Evolutionary conservation across 2,113 vertebrate genomes (phyloP).

Genomic region (Cephalopholis sonnerati): DNA sequence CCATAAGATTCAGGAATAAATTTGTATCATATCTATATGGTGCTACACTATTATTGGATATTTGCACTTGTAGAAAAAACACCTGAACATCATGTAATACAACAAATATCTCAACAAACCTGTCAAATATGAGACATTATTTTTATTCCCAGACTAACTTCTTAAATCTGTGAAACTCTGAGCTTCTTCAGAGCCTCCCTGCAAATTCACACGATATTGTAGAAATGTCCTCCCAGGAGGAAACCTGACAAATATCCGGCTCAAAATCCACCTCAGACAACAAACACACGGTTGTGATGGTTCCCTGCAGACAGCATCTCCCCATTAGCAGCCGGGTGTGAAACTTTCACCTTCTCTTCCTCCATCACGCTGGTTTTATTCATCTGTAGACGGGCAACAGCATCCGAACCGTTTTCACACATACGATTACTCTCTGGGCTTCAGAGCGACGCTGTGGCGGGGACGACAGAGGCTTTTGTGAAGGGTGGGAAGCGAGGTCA

Average conservation of each 20-base stretch:
- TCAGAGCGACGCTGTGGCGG: neutral
- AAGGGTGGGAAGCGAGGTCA: slow-evolving; percentile 14
- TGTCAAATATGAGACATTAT: neutral
- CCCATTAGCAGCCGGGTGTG: slow-evolving; percentile 33
- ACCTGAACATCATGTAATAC: no score
- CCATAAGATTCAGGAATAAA: no score
- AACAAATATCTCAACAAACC: no score
- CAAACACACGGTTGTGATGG: neutral
- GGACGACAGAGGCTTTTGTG: slow-evolving; percentile 16
- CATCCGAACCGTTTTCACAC: slow-evolving; percentile 46
- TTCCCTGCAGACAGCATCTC: slow-evolving; percentile 26
- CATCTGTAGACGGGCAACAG: slow-evolving; percentile 6
- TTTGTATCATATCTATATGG: no score
- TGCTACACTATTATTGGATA: no score
- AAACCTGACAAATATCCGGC: neutral
- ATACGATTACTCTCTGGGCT: slow-evolving; percentile 32
- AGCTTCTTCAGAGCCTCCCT: neutral
- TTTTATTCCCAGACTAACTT: neutral
- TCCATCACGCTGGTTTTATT: slow-evolving; percentile 27
- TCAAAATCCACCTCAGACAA: slow-evolving; percentile 15
- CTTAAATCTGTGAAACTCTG: neutral
- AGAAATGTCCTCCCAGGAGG: neutral
- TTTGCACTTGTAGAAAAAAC: no score
- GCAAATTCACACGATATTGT: neutral
- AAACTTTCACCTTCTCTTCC: slow-evolving; percentile 13